Percentiles rank a stretch among this genome's conserved stretches.
Conservation (phyloP, 30 jellyfish, hydroid and myxozoan species). For the Pelagia noctiluca region DNA sequence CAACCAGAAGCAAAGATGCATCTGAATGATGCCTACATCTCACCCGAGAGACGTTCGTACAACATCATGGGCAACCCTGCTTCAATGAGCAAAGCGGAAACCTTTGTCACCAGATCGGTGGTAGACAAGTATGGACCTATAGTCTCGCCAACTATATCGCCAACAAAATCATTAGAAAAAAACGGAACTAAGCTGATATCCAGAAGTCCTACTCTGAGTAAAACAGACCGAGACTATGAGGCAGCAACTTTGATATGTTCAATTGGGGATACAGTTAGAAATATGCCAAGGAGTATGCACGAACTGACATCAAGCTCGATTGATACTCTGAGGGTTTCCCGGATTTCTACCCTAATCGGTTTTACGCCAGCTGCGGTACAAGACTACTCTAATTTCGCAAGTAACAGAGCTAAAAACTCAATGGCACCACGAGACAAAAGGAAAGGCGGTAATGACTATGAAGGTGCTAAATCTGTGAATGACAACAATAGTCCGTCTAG, state of each 20-base stretch:
- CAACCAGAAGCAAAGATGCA: neutral
- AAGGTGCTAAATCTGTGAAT: too few species aligned
- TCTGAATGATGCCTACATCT: constrained; percentile 23
- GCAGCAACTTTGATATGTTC: constrained; percentile 70
- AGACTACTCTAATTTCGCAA: constrained; percentile 7
- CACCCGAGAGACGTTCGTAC: constrained; percentile 37
- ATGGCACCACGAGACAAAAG: neutral
- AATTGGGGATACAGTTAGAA: constrained; percentile 39
- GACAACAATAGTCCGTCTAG: too few species aligned
- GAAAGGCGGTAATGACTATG: neutral
- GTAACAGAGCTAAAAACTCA: constrained; percentile 8
- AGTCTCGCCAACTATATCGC: constrained; percentile 63
- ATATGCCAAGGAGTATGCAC: neutral
- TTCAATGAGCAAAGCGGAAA: constrained; percentile 37
- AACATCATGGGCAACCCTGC: constrained; percentile 9
- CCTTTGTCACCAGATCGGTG: constrained; percentile 54
- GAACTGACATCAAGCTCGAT: neutral
- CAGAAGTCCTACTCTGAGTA: neutral
- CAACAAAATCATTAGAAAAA: constrained; percentile 46
- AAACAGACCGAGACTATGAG: constrained; percentile 68
- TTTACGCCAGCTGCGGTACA: constrained; percentile 10
- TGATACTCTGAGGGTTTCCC: constrained; percentile 58
- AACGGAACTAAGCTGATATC: neutral
- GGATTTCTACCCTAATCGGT: constrained; percentile 41
- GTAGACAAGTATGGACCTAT: constrained; percentile 66